A percentile compares a stretch with the other conserved stretches of the same genome.
Conservation (phyloP, 1,140 invertebrate genomes). For the Drosophila melanica region DNA sequence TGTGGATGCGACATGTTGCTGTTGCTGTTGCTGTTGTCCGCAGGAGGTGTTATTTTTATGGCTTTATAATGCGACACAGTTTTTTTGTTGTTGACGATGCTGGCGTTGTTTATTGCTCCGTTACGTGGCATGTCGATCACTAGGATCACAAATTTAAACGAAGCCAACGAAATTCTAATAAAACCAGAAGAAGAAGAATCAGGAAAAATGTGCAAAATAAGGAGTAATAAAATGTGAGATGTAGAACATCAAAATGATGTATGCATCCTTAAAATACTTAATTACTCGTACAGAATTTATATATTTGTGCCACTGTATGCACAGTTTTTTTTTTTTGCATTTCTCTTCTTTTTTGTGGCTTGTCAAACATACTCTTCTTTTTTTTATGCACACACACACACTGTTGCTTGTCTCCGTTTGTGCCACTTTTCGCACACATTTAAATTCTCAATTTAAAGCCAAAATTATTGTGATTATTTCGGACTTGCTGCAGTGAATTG, state of each 20-base stretch:
- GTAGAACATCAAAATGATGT: not conserved
- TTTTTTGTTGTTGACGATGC: slow-evolving; percentile 16
- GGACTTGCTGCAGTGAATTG: slow-evolving; percentile 46
- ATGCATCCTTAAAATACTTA: not conserved
- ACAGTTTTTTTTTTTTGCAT: too few relatives aligned
- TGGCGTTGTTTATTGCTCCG: slow-evolving; percentile 22
- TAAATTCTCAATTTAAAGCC: slow-evolving; percentile 61
- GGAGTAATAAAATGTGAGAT: not conserved
- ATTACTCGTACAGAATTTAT: too few relatives aligned
- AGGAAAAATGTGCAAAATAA: not conserved
- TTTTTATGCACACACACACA: not conserved
- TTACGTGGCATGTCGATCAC: slow-evolving; percentile 62
- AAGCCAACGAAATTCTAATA: slow-evolving; percentile 12
- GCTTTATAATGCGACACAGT: slow-evolving; percentile 68
- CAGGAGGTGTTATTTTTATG: slow-evolving; percentile 73
- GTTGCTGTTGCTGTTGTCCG: slow-evolving; percentile 32
- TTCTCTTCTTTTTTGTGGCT: not conserved
- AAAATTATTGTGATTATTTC: slow-evolving; percentile 76
- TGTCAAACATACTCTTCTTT: slow-evolving; percentile 6
- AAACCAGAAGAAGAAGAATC: not conserved
- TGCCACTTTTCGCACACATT: slow-evolving; percentile 46
- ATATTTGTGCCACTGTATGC: too few relatives aligned
- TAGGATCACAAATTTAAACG: slow-evolving; percentile 42
- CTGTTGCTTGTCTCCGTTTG: slow-evolving; percentile 60
- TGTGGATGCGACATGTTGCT: slow-evolving; percentile 38